Conservation (phyloP, 2,797 vertebrate genomes). For the Hephaestus fuliginosus region DNA sequence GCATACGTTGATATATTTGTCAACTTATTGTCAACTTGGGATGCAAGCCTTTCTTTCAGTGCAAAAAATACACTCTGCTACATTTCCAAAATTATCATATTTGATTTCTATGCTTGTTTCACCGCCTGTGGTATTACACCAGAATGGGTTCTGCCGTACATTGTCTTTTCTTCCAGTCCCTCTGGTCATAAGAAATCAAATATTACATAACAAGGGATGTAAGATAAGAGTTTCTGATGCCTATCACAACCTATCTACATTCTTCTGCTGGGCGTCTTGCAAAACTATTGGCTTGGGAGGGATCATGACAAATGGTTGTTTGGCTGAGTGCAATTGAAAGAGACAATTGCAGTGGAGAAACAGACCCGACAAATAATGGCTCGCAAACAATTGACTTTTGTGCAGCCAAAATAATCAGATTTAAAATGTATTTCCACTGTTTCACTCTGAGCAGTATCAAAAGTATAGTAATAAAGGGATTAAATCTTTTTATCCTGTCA, state of each 20-base stretch:
- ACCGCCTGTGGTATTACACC: conserved; percentile 42
- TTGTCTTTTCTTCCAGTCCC: conserved; percentile 36
- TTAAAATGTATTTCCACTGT: conserved; percentile 40
- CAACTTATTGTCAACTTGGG: background rate
- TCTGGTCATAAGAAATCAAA: conserved; percentile 55
- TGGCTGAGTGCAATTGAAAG: conserved; percentile 32
- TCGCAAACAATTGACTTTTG: conserved; percentile 45
- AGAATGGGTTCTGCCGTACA: conserved; percentile 31
- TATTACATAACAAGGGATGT: conserved; percentile 57
- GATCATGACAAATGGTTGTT: conserved; percentile 45
- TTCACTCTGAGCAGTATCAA: conserved; percentile 24
- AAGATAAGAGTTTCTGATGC: conserved; percentile 65
- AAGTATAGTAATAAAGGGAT: conserved; percentile 42
- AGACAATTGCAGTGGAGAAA: conserved; percentile 52
- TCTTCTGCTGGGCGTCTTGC: conserved; percentile 40
- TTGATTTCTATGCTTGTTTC: conserved; percentile 43
- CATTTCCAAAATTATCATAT: conserved; percentile 35
- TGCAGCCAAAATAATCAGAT: conserved; percentile 46
- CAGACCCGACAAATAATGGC: conserved; percentile 33
- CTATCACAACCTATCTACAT: conserved; percentile 63
- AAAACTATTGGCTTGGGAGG: conserved; percentile 32
- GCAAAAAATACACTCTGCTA: conserved; percentile 10
- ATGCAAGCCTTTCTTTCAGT: conserved; percentile 7
- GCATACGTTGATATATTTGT: conserved; percentile 14
- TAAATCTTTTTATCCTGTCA: conserved; percentile 49